Evolutionary conservation across 2,113 vertebrate species (phyloP).

Genomic region (Neodon shergylaensis): DNA sequence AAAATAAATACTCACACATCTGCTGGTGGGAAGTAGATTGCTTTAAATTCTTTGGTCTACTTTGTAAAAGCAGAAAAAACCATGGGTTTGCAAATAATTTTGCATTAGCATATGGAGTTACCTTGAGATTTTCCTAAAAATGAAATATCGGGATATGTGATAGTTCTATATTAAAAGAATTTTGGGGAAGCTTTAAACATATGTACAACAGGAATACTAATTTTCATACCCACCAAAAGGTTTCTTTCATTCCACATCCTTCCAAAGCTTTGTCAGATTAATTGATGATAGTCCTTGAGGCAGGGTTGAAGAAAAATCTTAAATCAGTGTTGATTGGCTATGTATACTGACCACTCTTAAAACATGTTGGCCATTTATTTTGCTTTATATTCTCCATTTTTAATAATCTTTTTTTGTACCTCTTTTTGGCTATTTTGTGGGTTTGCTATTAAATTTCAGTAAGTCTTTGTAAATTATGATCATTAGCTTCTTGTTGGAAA

Average conservation of each 20-base stretch:
- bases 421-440: not conserved
- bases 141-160: not conserved
- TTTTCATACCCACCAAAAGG: not conserved
- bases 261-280: not conserved
- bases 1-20: not conserved
- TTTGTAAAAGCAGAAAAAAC: not conserved
- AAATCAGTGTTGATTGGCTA: too few species aligned
- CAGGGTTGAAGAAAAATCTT: not conserved
- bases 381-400: not conserved
- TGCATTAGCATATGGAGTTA: not conserved
- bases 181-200: too few species aligned
- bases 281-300: not conserved
- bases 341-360: too few species aligned
- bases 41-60: not conserved
- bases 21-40: not conserved
- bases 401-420: not conserved
- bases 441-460: not conserved
- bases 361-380: not conserved
- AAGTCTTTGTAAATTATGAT: not conserved
- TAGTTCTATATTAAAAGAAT: too few species aligned
- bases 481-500: not conserved
- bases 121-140: not conserved
- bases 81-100: not conserved
- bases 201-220: too few species aligned
- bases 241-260: not conserved